Conservation (phyloP, 2,113 vertebrate genomes). For the Pelecanus crispus region DNA sequence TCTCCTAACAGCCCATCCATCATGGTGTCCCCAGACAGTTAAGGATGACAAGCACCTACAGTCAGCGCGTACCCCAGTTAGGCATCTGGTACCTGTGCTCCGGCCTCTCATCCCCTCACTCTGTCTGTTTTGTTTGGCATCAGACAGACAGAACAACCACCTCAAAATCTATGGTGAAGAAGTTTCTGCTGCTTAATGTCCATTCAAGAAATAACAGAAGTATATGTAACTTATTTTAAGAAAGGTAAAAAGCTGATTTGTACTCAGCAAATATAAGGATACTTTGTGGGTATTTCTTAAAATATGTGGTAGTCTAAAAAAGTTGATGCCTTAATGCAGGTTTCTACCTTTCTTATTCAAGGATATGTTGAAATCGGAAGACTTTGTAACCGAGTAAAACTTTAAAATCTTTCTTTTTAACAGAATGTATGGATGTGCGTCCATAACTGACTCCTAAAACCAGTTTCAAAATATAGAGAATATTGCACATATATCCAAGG, state of each 20-base stretch:
- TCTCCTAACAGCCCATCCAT: neutral
- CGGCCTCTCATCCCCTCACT: neutral
- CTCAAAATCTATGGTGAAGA: neutral
- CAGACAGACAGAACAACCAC: fast-evolving
- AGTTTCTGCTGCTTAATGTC: neutral
- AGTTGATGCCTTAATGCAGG: neutral
- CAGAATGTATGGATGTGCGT: neutral
- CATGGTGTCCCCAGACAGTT: fast-evolving
- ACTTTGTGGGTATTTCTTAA: neutral
- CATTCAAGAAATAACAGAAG: neutral
- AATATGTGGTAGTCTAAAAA: neutral
- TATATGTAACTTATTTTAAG: neutral
- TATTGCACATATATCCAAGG: neutral
- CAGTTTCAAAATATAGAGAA: neutral
- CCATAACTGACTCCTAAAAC: neutral
- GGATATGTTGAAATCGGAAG: neutral
- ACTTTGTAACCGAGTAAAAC: neutral
- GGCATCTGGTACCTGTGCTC: neutral
- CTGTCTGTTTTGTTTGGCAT: neutral
- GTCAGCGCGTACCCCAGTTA: fast-evolving
- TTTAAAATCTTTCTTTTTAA: neutral
- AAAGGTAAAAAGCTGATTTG: neutral
- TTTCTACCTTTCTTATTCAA: neutral
- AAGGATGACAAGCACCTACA: neutral
- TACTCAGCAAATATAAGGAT: neutral